phyloP scores from a whole-genome alignment of 2,797 vertebrate species.

The Parauchenoglanis ngamensis region DNA sequence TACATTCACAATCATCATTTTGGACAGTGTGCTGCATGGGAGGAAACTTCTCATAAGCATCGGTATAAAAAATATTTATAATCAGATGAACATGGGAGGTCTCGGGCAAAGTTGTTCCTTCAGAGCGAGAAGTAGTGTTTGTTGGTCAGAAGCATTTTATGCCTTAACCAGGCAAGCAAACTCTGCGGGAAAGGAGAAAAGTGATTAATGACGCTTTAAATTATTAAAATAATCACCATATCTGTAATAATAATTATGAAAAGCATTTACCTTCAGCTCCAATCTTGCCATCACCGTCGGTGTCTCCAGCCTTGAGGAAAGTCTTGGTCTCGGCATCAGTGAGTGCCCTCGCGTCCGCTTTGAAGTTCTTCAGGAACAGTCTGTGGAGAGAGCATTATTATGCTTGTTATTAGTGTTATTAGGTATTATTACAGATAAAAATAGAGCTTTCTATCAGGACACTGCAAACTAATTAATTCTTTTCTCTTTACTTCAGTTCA shows the following conservation, averaged over 20 bases:
- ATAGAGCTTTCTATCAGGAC: background rate
- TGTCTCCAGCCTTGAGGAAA: slow-evolving; percentile 79
- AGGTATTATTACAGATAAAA: background rate
- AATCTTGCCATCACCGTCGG: slow-evolving; percentile 81
- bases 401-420: background rate
- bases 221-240: background rate
- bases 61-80: slow-evolving; percentile 82
- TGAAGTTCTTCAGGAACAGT: slow-evolving; percentile 82
- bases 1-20: slow-evolving; percentile 79
- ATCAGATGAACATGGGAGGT: slow-evolving; percentile 77
- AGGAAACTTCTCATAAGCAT: slow-evolving; percentile 76
- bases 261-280: slow-evolving; percentile 72
- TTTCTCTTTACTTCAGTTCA: slow-evolving; percentile 76
- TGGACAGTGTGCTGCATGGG: slow-evolving; percentile 78
- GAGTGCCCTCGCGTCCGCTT: slow-evolving; percentile 67
- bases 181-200: slow-evolving; percentile 65
- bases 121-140: slow-evolving; percentile 64
- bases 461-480: background rate
- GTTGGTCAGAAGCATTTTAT: slow-evolving; percentile 75
- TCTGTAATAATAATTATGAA: background rate
- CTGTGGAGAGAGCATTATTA: slow-evolving; percentile 58
- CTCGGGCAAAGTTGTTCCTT: slow-evolving; percentile 77
- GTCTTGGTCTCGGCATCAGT: slow-evolving; percentile 74
- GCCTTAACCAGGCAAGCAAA: slow-evolving; percentile 73
- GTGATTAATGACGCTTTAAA: background rate